A percentile compares a stretch with the other conserved stretches of the same genome.
Evolutionary conservation across 2,797 vertebrate genomes (phyloP).

Genomic region (Sebastes iracundus): DNA sequence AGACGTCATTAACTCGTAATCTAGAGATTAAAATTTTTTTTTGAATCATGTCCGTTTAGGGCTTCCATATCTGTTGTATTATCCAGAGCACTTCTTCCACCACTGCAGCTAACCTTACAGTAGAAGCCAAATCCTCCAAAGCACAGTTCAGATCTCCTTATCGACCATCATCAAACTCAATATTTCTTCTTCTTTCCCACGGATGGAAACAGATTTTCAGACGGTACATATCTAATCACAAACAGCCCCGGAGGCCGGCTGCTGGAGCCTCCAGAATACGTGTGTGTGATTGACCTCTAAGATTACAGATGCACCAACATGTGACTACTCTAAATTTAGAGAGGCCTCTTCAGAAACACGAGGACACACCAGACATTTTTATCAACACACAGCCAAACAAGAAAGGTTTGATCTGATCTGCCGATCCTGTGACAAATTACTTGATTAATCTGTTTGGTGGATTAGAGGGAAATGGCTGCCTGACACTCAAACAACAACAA

Average conservation of each 20-base stretch:
- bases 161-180: not conserved
- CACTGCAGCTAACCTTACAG: not conserved
- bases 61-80: not conserved
- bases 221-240: slow-evolving; percentile 20
- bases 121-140: not conserved
- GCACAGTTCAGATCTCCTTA: not conserved
- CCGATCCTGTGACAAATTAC: slow-evolving; percentile 42
- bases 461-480: slow-evolving; percentile 18
- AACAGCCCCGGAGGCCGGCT: slow-evolving; percentile 11
- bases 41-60: not conserved
- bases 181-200: not conserved
- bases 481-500: not conserved
- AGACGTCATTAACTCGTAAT: too few species aligned
- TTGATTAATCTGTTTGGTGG: slow-evolving; percentile 23
- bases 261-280: slow-evolving; percentile 7
- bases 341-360: slow-evolving; percentile 1
- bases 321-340: slow-evolving; percentile 20
- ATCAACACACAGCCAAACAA: not conserved
- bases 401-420: slow-evolving; percentile 21
- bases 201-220: slow-evolving; percentile 15
- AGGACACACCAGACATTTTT: not conserved
- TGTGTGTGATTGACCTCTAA: slow-evolving; percentile 33
- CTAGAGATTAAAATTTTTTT: too few species aligned
- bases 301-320: slow-evolving; percentile 35
- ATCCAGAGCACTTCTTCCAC: not conserved